Base-by-base conservation (phyloP, 2,797 vertebrate species). In the Notoglanidium macrostoma region DNA sequence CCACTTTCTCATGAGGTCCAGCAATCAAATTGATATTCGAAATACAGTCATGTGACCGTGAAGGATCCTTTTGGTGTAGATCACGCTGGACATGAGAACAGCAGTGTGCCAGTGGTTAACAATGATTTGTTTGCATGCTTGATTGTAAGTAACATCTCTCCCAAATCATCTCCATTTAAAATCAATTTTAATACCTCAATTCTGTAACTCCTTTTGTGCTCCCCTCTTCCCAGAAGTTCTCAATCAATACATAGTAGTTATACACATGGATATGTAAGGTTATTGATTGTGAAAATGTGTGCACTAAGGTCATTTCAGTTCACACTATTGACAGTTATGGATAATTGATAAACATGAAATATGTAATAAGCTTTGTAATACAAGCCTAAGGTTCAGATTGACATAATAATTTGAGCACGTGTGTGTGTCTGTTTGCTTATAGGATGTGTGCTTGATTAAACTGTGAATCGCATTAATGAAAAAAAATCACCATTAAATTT, bases 321-420 rank as follows among this genome's bases (percentile, higher is more conserved):
- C 19, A 74, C 46, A 74, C 44, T 49, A n/a, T 49, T 74, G 72
- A 74, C 70, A 46, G 74, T 77, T 77, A 77, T 55, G 15, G 74
- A 54, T 77, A 77, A 78, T 78, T 78, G 35, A 78, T n/a, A 55
- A 78, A 35, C 29, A 78, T 35, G 7, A 78, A 57, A 57, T 21
- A 57, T 57, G 76, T 35, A 78, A 55, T 57, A 32, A 57, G 17
- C 51, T 4, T 57, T 78, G 17, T 23, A 78, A 78, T 57, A 15
- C 35, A 54, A 23, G 76, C 29, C 17, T 57, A 51, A 78, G 29
- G 17, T 57, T 78, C 76, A 35, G 54, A 29, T 35, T 78, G 76
- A 57, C 29, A 76, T 21, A 57, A 78, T 78, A 78, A 57, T 11
- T 78, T 78, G 44, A 78, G n/a, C 54, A 6, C 29, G 46, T 8